A percentile compares a stretch with the other conserved stretches of the same genome.
Evolutionary conservation across 2,797 vertebrate genomes (phyloP).

Genomic region (Emydoidea blandingii): DNA sequence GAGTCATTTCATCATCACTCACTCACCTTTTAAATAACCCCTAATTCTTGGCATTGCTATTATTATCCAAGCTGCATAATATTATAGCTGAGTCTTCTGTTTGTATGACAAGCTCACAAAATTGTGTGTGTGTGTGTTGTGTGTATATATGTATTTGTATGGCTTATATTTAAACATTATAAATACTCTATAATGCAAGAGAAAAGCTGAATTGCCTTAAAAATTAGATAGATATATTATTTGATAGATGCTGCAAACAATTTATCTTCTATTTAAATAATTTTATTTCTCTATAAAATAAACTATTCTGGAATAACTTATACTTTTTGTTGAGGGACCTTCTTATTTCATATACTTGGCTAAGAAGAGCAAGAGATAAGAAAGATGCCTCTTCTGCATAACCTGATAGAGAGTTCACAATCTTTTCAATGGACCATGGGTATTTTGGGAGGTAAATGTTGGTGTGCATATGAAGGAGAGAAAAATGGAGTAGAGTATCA

Average conservation of each 20-base stretch:
- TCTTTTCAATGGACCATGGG: not conserved
- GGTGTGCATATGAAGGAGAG: not conserved
- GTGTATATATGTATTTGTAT: not conserved
- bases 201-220: not conserved
- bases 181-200: not conserved
- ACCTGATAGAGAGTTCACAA: not conserved
- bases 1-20: constrained; percentile 61
- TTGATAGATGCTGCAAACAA: not conserved
- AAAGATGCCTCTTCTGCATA: not conserved
- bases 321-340: not conserved
- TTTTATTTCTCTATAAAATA: not conserved
- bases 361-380: not conserved
- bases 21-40: constrained; percentile 60
- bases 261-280: not conserved
- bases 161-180: not conserved
- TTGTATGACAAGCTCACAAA: not conserved
- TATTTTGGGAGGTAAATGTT: not conserved
- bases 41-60: constrained; percentile 52
- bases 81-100: not conserved
- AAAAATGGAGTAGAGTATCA: not conserved
- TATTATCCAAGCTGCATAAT: constrained; percentile 37
- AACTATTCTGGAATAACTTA: not conserved
- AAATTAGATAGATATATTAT: rapidly evolving
- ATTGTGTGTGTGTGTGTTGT: not conserved
- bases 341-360: not conserved